Evolutionary conservation across 2,113 vertebrate species (phyloP).

Genomic region (Tychaedon coryphoeus): DNA sequence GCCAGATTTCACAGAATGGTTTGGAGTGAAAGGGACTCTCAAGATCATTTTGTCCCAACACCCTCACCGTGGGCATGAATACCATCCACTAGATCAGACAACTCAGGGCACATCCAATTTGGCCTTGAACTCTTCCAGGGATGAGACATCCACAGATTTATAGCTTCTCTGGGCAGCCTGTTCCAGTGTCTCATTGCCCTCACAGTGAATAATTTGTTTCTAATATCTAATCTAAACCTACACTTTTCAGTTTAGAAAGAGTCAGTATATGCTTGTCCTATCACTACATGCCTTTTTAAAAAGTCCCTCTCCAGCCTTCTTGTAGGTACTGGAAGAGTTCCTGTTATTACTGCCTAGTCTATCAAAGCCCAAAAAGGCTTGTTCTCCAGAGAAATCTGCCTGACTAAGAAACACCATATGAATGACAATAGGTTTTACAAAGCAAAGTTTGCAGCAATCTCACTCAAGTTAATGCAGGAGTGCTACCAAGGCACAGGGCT

Average conservation of each 20-base stretch:
- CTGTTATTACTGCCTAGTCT: not conserved
- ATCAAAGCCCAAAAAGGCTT: not conserved
- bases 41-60: not conserved
- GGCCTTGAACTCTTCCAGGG: not conserved
- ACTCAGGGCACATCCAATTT: not conserved
- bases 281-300: not conserved
- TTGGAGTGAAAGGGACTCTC: not conserved
- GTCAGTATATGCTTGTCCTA: not conserved
- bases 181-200: not conserved
- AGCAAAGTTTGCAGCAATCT: accelerated
- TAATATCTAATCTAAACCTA: not conserved
- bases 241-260: not conserved
- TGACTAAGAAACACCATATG: not conserved
- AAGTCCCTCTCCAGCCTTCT: not conserved
- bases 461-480: not conserved
- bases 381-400: not conserved
- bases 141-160: not conserved
- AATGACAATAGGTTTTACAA: not conserved
- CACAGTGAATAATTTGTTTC: not conserved
- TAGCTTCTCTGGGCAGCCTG: not conserved
- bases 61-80: not conserved
- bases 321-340: not conserved
- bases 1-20: not conserved
- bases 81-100: accelerated
- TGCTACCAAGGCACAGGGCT: not conserved